Base-by-base conservation (phyloP, 2,888 invertebrate genomes). In the Ligdia adustata region DNA sequence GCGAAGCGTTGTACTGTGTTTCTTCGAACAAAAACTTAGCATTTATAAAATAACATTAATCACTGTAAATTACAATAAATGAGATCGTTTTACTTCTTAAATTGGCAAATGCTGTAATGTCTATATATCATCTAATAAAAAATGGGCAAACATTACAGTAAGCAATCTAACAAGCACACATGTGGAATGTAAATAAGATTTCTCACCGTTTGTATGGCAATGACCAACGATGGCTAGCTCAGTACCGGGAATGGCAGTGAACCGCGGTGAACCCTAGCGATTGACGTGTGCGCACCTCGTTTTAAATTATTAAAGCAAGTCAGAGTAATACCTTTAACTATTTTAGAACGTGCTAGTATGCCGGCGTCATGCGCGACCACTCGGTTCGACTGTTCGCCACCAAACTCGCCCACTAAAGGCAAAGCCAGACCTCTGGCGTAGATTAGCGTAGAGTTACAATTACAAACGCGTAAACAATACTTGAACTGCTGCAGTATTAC, bases 181-280 rank as follows among this genome's bases (percentile, higher is more conserved):
- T 60, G 58, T 56, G 52, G 47, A 51, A 58, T 52, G 57, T 47
- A 52, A 52, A 33, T 34, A 15, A 44, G 22, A 22, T 65, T 66
- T 66, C 73, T 76, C 69, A 68, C 69, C 68, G 61, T 59, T 62
- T 55, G 49, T 57, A 62, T 62, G 75, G 66, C 73, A 77, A 75
- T 79, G 79, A 79, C 72, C 77, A 65, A 58, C 64, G 64, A 57
- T 61, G 59, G 51, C n/a, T n/a, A n/a, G n/a, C 57, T 64, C 62
- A 56, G 53, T 65, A 62, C 58, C 57, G 48, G 38, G 56, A 61
- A 67, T 71, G 74, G 64, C 72, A 72, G 70, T 81, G 82, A 84
- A 74, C 81, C 71, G 71, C 68, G 66, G 69, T 72, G 78, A 75
- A 74, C 76, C 66, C 71, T 56, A 59, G 59, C 55, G 42, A 18